Conservation (phyloP, 2,888 invertebrate species). For the Cenopis cana region DNA sequence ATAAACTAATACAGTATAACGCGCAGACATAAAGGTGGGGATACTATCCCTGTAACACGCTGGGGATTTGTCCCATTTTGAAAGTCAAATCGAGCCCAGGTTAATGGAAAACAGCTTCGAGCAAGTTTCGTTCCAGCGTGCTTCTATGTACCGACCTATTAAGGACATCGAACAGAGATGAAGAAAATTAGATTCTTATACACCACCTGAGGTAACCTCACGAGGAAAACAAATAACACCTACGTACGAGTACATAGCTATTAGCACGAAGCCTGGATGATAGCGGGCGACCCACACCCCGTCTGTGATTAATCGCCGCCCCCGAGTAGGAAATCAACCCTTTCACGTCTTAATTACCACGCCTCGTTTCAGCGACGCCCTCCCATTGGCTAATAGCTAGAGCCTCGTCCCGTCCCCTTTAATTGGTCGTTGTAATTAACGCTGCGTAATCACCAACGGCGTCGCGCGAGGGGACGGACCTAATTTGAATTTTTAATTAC, state of each 20-base stretch:
- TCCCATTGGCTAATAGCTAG: constrained; percentile 70
- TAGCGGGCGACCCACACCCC: constrained; percentile 57
- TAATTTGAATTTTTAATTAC: constrained; percentile 85
- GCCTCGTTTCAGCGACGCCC: constrained; percentile 76
- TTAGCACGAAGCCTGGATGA: constrained; percentile 50
- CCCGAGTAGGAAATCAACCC: constrained; percentile 82
- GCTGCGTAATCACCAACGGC: constrained; percentile 78
- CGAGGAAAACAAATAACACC: constrained; percentile 11
- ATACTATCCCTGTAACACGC: neutral
- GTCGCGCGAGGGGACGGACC: constrained; percentile 71
- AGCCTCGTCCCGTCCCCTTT: constrained; percentile 71
- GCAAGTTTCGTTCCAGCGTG: neutral
- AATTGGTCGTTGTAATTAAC: constrained; percentile 84
- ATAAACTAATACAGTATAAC: neutral
- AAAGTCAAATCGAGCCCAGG: neutral
- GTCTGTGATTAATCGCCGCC: constrained; percentile 76
- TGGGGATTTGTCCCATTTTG: neutral
- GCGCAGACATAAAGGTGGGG: neutral
- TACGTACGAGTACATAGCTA: constrained; percentile 15
- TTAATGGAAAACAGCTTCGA: neutral
- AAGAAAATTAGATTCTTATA: neutral
- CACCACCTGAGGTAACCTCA: neutral
- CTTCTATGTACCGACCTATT: neutral
- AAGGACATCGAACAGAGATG: neutral
- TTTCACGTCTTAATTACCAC: constrained; percentile 84